Conservation (phyloP, 1,140 invertebrate species). For the Cyrtorhinus lividipennis region DNA sequence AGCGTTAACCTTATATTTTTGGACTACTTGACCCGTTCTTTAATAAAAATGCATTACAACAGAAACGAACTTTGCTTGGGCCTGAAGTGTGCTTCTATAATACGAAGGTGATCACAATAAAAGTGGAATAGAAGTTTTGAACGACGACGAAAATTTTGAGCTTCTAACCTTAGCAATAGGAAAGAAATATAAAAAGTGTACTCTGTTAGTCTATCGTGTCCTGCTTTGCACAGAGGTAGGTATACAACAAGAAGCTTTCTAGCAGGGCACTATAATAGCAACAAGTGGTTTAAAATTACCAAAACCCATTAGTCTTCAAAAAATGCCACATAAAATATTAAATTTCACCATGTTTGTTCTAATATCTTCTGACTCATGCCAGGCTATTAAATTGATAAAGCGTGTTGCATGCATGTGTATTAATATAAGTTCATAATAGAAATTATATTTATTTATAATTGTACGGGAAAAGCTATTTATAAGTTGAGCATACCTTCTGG, state of each 20-base stretch:
- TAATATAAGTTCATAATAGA: constrained; percentile 25
- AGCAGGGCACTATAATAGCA: constrained; percentile 20
- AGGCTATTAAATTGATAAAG: constrained; percentile 27
- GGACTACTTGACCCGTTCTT: too few relatives aligned
- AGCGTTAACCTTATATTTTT: too few relatives aligned
- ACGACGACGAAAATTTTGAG: too few relatives aligned
- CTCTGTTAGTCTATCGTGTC: constrained; percentile 14
- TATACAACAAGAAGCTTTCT: constrained; percentile 15
- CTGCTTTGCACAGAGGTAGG: constrained; percentile 18
- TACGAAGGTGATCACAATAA: too few relatives aligned
- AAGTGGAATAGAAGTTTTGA: too few relatives aligned
- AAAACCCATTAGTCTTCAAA: constrained; percentile 19
- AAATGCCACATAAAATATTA: constrained; percentile 19
- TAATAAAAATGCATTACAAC: too few relatives aligned
- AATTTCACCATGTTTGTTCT: constrained; percentile 17
- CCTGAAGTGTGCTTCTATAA: too few relatives aligned
- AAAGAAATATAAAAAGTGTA: too few relatives aligned
- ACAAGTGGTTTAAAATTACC: constrained; percentile 18
- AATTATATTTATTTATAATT: constrained; percentile 16
- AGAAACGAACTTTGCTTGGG: too few relatives aligned
- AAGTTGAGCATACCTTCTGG: constrained; percentile 48
- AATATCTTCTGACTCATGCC: constrained; percentile 23
- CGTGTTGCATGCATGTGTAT: constrained; percentile 30
- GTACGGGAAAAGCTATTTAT: constrained; percentile 15
- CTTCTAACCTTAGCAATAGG: too few relatives aligned